Conservation (phyloP, 1,140 invertebrate genomes). For the Zaprionus nigranus region DNA sequence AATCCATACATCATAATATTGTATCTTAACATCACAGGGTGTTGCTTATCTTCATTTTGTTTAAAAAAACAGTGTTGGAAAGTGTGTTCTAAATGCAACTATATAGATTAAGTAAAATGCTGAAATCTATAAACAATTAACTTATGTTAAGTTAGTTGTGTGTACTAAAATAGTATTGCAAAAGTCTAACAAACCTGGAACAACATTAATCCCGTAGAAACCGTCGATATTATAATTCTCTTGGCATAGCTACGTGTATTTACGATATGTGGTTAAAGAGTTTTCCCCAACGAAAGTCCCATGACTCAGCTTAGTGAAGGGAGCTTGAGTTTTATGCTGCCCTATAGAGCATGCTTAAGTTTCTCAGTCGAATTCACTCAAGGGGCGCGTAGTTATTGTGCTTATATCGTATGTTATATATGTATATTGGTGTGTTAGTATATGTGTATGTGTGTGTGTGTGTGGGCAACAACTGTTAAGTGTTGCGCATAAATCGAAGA, state of each 20-base stretch:
- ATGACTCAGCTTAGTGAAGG: background rate
- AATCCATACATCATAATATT: too few relatives aligned
- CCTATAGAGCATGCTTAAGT: background rate
- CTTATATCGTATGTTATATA: background rate
- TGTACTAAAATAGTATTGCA: too few relatives aligned
- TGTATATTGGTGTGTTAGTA: background rate
- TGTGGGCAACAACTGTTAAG: background rate
- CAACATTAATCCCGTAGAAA: too few relatives aligned
- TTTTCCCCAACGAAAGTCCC: background rate
- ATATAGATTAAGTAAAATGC: too few relatives aligned
- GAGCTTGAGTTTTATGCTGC: background rate
- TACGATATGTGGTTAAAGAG: background rate
- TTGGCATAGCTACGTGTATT: background rate
- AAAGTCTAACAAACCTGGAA: too few relatives aligned
- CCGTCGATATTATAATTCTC: background rate
- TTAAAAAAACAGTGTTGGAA: too few relatives aligned
- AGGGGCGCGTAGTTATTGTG: background rate
- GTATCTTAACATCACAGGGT: too few relatives aligned
- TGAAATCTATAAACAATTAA: too few relatives aligned
- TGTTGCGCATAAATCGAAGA: constrained; percentile 18
- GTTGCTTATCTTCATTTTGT: too few relatives aligned
- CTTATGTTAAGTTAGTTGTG: too few relatives aligned
- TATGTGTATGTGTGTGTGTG: too few relatives aligned
- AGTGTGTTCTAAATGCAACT: too few relatives aligned
- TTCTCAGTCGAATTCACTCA: background rate